Evolutionary conservation across 2,888 invertebrate species (phyloP), one percentile per base, ranked within the genome.

Genomic region (Leptogaster cylindrica): DNA sequence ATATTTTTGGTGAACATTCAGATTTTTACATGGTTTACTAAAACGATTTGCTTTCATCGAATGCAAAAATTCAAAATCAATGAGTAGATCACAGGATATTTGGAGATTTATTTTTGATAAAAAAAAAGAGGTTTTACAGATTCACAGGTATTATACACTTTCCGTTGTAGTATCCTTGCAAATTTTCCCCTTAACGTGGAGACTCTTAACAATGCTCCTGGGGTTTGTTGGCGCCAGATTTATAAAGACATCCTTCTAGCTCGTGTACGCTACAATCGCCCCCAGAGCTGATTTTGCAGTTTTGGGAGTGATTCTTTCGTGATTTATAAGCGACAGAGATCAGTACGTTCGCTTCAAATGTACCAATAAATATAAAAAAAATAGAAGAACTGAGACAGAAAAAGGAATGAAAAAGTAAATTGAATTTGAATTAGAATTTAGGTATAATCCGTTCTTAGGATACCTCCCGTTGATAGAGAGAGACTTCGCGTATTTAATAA

Each of bases 361-460:
- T n/a, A n/a, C n/a, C n/a, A n/a, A n/a, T 14, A 39, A 39, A 3
- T 14, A 39, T 39, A 39, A 39, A 39, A 39, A n/a, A n/a, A n/a
- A n/a, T n/a, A n/a, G n/a, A n/a, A n/a, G n/a, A n/a, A n/a, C n/a
- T n/a, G n/a, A n/a, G n/a, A n/a, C n/a, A n/a, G n/a, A n/a, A n/a
- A n/a, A n/a, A n/a, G n/a, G n/a, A n/a, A n/a, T n/a, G n/a, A n/a
- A n/a, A n/a, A 10, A 39, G 14, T 39, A 39, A 39, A 39, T 39
- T 39, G 39, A 39, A 39, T 39, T 39, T 10, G 14, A 39, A 39
- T 39, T 39, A 39, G 39, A 39, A 39, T 39, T 39, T 39, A 39
- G n/a, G 5, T n/a, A n/a, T 4, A 39, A 14, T 10, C 39, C 39
- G 14, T 10, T 31, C 31, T 5, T 31, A 10, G 39, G 39, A 39